phyloP scores from a whole-genome alignment of 2,888 invertebrate species.

The Cantharis nigra region DNA sequence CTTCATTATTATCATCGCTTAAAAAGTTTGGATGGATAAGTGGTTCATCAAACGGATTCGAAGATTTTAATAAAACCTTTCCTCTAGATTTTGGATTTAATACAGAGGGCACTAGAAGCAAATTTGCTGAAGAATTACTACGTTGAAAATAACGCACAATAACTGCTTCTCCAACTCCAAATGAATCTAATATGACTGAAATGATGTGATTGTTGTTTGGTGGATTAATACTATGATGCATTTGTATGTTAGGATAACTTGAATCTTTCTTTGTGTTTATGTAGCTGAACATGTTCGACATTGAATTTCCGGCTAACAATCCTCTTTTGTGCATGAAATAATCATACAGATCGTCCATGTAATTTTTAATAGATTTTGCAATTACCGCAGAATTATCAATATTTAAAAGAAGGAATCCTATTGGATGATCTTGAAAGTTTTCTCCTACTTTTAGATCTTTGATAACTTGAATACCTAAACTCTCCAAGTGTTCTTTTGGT shows the following conservation, averaged over 20 bases:
- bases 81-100: conserved; percentile 57
- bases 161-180: background rate
- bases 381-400: background rate
- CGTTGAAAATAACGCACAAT: background rate
- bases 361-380: background rate
- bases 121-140: background rate
- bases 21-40: conserved; percentile 68
- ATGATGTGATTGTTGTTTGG: conserved; percentile 40
- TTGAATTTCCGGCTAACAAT: conserved; percentile 54
- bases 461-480: conserved; percentile 46
- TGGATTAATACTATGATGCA: conserved; percentile 56
- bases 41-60: conserved; percentile 63
- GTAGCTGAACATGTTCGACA: conserved; percentile 57
- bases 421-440: background rate
- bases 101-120: background rate
- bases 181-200: background rate
- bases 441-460: no score
- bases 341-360: conserved; percentile 45
- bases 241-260: conserved; percentile 63
- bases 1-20: conserved; percentile 54
- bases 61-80: conserved; percentile 58
- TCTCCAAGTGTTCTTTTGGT: conserved; percentile 49
- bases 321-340: conserved; percentile 59
- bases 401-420: conserved; percentile 33
- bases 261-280: conserved; percentile 53